A percentile compares a stretch with the other conserved stretches of the same genome.
Evolutionary conservation across 2,113 vertebrate species (phyloP).

Genomic region (Hydrolagus affinis): DNA sequence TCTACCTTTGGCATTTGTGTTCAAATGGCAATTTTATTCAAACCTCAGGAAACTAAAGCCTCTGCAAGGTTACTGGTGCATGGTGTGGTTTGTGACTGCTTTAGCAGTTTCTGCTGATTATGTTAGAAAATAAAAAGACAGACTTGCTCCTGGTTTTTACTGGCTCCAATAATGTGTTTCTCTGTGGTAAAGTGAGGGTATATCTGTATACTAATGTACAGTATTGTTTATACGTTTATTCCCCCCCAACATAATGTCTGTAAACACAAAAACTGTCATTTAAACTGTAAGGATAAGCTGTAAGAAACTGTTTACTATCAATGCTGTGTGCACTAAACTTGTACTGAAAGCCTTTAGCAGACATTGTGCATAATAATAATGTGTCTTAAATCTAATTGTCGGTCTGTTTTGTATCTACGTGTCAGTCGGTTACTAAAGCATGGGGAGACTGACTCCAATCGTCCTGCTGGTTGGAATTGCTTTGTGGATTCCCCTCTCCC

Average conservation of each 20-base stretch:
- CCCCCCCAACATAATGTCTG: slow-evolving; percentile 1
- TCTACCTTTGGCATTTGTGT: slow-evolving; percentile 53
- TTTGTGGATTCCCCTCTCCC: neutral
- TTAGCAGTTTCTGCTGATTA: neutral
- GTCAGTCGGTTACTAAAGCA: neutral
- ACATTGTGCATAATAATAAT: neutral
- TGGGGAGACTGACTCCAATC: neutral
- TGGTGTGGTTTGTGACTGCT: slow-evolving; percentile 6
- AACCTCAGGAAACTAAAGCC: slow-evolving; percentile 80
- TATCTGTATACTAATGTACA: neutral
- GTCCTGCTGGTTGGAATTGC: neutral
- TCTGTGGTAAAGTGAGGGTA: slow-evolving; percentile 21
- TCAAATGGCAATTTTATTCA: slow-evolving; percentile 60
- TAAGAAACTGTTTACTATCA: neutral
- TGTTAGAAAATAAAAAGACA: neutral
- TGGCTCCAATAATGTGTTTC: neutral
- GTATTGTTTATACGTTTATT: slow-evolving; percentile 17
- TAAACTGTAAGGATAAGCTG: slow-evolving; percentile 9
- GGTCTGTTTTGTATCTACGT: slow-evolving; percentile 4
- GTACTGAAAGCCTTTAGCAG: slow-evolving; percentile 9
- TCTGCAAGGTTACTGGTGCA: slow-evolving; percentile 43
- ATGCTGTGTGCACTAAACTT: slow-evolving; percentile 20
- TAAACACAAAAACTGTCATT: neutral
- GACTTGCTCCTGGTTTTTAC: neutral
- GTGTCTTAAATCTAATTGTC: slow-evolving; percentile 14